Percentiles rank a stretch among this genome's conserved stretches.
Conservation (phyloP, 2,888 invertebrate genomes). For the Agelastica alni region DNA sequence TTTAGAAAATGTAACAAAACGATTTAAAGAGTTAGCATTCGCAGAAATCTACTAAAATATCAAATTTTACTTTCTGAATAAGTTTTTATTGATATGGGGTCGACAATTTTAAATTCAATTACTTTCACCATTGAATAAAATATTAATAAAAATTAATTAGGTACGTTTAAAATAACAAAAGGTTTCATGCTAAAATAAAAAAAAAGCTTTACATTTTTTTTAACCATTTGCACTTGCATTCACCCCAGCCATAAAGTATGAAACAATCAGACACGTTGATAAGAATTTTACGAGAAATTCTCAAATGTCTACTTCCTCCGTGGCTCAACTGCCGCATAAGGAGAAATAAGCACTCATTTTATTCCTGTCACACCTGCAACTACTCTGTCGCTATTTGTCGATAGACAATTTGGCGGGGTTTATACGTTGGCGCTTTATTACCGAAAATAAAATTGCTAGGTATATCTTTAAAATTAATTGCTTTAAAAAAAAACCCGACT, state of each 20-base stretch:
- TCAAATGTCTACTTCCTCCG: conserved; percentile 24
- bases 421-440: conserved; percentile 29
- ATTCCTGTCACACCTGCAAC: conserved; percentile 31
- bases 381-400: conserved; percentile 14
- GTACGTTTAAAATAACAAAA: no score
- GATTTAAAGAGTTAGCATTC: no score
- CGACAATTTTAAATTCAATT: no score
- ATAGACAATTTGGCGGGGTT: conserved; percentile 21
- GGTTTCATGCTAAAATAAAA: no score
- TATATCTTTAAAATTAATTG: conserved; percentile 31
- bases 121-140: no score
- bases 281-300: conserved; percentile 33
- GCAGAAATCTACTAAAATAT: no score
- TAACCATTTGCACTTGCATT: neutral
- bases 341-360: conserved; percentile 21
- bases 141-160: no score
- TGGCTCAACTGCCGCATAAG: conserved; percentile 18
- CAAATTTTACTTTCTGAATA: no score
- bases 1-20: no score
- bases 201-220: no score
- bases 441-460: conserved; percentile 26
- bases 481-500: no score
- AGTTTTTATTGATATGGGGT: no score
- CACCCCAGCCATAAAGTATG: conserved; percentile 20
- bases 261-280: conserved; percentile 24